Evolutionary conservation across 2,113 vertebrate species (phyloP).

Genomic region (Protomyctophum bolini): DNA sequence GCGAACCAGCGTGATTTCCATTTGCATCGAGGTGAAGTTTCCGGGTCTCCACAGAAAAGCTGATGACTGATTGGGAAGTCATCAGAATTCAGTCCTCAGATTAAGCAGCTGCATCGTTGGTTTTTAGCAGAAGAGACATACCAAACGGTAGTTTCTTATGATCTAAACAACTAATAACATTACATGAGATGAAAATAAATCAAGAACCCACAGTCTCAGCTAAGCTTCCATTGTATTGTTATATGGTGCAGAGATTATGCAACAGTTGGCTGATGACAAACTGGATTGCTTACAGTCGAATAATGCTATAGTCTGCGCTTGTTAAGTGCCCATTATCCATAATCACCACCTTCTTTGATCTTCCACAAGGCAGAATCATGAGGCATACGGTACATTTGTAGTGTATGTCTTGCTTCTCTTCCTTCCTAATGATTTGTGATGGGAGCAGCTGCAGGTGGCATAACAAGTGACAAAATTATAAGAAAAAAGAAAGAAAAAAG

Average conservation of each 20-base stretch:
- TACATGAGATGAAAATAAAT: constrained; percentile 3
- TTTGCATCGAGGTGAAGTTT: constrained; percentile 12
- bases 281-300: constrained; percentile 13
- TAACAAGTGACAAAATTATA: constrained; percentile 5
- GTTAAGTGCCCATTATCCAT: constrained; percentile 18
- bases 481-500: no score
- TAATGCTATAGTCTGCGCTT: constrained; percentile 25
- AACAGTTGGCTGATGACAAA: constrained; percentile 18
- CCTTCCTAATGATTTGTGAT: constrained; percentile 11
- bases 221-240: background rate
- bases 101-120: background rate
- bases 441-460: background rate
- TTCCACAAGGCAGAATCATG: background rate
- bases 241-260: constrained; percentile 15
- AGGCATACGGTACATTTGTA: background rate
- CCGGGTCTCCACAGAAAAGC: constrained; percentile 8
- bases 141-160: background rate
- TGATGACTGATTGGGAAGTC: background rate
- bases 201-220: constrained; percentile 1
- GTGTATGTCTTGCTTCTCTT: background rate
- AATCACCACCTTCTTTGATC: constrained; percentile 24
- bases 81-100: background rate
- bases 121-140: constrained; percentile 1
- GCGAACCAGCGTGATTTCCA: constrained; percentile 14
- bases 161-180: background rate